Evolutionary conservation across 1,140 invertebrate species (phyloP).

Genomic region (Eupristina koningsbergeri): DNA sequence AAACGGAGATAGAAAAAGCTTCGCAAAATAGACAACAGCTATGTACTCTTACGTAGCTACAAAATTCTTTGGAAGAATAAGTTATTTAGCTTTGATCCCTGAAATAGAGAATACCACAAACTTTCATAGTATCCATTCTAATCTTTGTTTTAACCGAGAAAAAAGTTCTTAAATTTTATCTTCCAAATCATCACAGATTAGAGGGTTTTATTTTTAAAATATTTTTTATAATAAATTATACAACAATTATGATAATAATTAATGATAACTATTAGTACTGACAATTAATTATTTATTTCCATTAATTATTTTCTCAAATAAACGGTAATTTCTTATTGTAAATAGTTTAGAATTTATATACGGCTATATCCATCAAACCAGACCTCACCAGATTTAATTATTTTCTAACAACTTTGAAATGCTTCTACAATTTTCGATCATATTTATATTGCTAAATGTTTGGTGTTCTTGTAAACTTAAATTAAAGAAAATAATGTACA

Average conservation of each 20-base stretch:
- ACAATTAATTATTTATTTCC: too few species aligned
- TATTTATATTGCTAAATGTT: too few species aligned
- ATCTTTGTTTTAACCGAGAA: neutral
- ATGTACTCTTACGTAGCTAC: constrained; percentile 13
- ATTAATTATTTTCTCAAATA: too few species aligned
- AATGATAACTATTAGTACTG: too few species aligned
- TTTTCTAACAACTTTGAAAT: neutral
- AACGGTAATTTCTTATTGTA: too few species aligned
- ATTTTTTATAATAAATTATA: too few species aligned
- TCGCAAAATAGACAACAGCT: neutral
- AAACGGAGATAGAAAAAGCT: neutral
- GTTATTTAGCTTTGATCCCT: neutral
- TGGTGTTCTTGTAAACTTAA: too few species aligned
- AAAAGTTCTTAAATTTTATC: constrained; percentile 10
- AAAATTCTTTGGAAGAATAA: constrained; percentile 4
- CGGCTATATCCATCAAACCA: too few species aligned
- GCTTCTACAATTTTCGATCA: neutral
- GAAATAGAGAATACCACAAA: neutral
- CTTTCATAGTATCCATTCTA: neutral
- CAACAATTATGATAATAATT: too few species aligned
- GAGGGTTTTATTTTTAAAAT: neutral
- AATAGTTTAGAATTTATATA: neutral
- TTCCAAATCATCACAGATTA: neutral
- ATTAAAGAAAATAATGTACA: neutral
- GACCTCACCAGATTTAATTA: neutral